Conservation (phyloP, 2,113 vertebrate species). For the Cyrtonyx montezumae region DNA sequence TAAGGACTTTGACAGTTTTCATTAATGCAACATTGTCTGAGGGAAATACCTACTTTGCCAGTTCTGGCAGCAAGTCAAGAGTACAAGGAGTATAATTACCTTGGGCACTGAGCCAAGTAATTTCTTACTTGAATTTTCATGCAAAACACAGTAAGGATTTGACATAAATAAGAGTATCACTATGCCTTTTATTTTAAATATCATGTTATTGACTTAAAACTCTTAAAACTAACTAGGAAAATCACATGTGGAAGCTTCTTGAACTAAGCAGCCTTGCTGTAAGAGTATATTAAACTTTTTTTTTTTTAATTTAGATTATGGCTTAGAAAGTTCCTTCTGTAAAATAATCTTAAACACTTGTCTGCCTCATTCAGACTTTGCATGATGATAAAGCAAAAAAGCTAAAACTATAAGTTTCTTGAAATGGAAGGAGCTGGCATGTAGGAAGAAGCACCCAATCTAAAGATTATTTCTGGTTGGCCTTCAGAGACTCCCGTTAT, state of each 20-base stretch:
- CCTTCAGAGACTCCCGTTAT: background rate
- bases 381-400: background rate
- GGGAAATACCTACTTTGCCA: slow-evolving; percentile 40
- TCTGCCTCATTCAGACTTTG: background rate
- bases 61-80: slow-evolving; percentile 32
- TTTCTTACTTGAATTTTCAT: slow-evolving; percentile 35
- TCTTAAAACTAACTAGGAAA: slow-evolving; percentile 6
- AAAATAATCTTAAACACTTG: background rate
- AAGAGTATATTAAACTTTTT: background rate
- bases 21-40: slow-evolving; percentile 39
- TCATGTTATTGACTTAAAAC: slow-evolving; percentile 2
- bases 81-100: slow-evolving; percentile 27
- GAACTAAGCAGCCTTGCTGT: background rate
- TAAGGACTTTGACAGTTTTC: slow-evolving; percentile 59
- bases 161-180: slow-evolving; percentile 44
- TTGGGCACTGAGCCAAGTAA: slow-evolving; percentile 38
- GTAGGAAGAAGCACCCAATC: background rate
- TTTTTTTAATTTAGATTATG: background rate
- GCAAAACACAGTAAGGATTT: slow-evolving; percentile 27
- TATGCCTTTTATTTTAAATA: slow-evolving; percentile 16
- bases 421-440: background rate
- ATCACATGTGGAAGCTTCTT: background rate
- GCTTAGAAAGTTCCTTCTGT: background rate
- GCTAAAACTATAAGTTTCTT: background rate
- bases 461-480: background rate